Evolutionary conservation across 1,140 invertebrate species (phyloP), one percentile per base, ranked within the genome.

Genomic region (Augochlora pura): DNA sequence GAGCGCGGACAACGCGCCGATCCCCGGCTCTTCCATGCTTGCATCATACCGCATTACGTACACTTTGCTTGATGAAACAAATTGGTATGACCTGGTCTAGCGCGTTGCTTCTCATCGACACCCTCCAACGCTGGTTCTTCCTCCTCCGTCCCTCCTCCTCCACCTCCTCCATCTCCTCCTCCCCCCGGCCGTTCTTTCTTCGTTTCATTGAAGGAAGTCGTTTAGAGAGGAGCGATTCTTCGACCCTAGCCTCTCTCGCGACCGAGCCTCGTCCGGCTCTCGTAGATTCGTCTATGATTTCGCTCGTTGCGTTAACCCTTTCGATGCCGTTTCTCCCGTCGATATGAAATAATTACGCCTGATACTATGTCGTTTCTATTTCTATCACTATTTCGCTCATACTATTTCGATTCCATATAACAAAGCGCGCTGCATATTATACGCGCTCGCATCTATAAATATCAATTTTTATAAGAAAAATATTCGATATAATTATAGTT

Each of bases 81-180:
- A 85, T 85, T 85, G 83, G 60, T 84, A 80, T 85, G 82, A 84
- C 83, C 83, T 79, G 83, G 82, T 84, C 83, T 85, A 77, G 72
- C 64, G 72, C 64, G 74, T 12, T 49, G 54, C 76, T 78, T 78
- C 68, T 78, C 76, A 78, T 78, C 76, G 76, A 72, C 76, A 78
- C 76, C 76, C 76, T 78, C 76, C 49, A 32, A 52, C 49, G 68
- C 76, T 52, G 71, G 68, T n/a, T 18, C 14, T 9, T 52, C 38
- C 21, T 18, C 52, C 16, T 64, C 60, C 16, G 3, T n/a, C 6
- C 54, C n/a, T n/a, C n/a, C n/a, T n/a, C n/a, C n/a, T n/a, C n/a
- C n/a, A n/a, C 38, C 21, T 18, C 52, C 16, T 64, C 60, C 16
- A 3, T n/a, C 6, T n/a, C n/a, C n/a, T n/a, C n/a, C n/a, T n/a